A percentile compares a stretch with the other conserved stretches of the same genome.
Evolutionary conservation across 2,113 vertebrate genomes (phyloP).

Genomic region (Myotis davidii): DNA sequence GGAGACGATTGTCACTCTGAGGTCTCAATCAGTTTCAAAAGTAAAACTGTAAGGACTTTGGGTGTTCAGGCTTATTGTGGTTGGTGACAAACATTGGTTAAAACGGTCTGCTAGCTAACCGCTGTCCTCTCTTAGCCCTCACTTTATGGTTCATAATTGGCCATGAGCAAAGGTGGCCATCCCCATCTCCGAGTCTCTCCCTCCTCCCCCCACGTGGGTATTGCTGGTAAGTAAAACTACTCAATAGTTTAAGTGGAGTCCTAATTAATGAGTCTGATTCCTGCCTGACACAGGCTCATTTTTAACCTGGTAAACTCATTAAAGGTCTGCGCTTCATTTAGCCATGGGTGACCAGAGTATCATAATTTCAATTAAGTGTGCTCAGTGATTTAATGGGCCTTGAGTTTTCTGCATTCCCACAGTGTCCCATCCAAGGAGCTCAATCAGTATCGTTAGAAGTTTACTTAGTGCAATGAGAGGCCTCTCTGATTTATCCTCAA

Average conservation of each 20-base stretch:
- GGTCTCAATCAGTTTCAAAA: background rate
- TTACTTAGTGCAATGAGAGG: slow-evolving; percentile 52
- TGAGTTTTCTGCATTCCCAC: background rate
- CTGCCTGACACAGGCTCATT: slow-evolving; percentile 65
- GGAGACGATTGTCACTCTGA: background rate
- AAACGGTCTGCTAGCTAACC: background rate
- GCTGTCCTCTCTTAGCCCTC: background rate
- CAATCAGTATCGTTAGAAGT: slow-evolving; percentile 5
- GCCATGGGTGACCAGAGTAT: slow-evolving; percentile 66
- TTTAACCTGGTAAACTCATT: slow-evolving; percentile 76
- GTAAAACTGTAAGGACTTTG: background rate
- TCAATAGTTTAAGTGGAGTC: slow-evolving; percentile 56
- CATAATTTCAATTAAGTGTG: slow-evolving; percentile 64
- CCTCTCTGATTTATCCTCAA: slow-evolving; percentile 65
- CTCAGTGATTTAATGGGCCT: slow-evolving; percentile 62
- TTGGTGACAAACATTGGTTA: background rate
- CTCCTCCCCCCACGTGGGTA: background rate
- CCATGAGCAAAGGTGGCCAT: background rate
- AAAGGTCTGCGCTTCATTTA: slow-evolving; percentile 68
- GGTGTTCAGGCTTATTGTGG: background rate
- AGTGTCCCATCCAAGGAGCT: slow-evolving; percentile 21
- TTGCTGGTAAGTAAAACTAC: slow-evolving; percentile 33
- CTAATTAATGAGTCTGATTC: slow-evolving; percentile 74
- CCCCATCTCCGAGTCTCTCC: no score
- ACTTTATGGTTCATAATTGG: background rate